Percentiles rank a stretch among this genome's conserved stretches.
phyloP scores from a whole-genome alignment of 2,113 vertebrate genomes.

The Pteronura brasiliensis region DNA sequence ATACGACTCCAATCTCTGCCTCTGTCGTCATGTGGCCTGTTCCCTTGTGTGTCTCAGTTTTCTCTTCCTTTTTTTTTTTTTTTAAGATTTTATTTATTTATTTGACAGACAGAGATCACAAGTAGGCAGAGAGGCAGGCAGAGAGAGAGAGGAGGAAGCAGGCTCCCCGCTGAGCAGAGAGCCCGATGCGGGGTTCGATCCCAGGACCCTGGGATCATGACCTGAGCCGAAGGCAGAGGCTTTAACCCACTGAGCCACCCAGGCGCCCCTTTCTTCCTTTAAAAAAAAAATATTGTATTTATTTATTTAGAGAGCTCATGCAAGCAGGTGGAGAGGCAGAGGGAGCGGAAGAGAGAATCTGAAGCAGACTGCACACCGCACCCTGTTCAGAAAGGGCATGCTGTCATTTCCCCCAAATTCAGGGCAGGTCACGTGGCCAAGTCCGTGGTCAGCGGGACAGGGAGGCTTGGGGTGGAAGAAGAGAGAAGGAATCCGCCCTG shows the following conservation, averaged over 20 bases:
- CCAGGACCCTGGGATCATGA: no score
- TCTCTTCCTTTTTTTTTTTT: neutral
- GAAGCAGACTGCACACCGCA: neutral
- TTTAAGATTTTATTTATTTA: neutral
- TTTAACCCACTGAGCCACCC: no score
- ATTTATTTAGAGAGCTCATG: neutral
- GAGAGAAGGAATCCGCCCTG: neutral
- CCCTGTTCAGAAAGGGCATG: neutral
- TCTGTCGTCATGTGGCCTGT: neutral
- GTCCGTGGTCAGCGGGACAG: no score
- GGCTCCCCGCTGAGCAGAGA: no score
- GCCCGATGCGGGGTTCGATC: no score
- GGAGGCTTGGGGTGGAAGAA: neutral
- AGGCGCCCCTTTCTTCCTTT: no score
- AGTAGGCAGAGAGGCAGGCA: no score
- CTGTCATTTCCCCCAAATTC: neutral
- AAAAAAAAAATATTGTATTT: neutral
- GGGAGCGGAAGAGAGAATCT: neutral
- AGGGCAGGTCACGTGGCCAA: neutral
- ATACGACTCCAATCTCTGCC: neutral
- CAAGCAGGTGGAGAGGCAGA: neutral
- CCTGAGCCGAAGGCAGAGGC: no score
- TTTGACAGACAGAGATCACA: neutral
- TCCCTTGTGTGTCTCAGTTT: neutral
- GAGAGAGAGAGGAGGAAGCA: no score